These are phyloP conservation scores for Calephelis virginiensis DNA, from an alignment of 1,140 invertebrate genomes.

Conservation along the genomic window DNA sequence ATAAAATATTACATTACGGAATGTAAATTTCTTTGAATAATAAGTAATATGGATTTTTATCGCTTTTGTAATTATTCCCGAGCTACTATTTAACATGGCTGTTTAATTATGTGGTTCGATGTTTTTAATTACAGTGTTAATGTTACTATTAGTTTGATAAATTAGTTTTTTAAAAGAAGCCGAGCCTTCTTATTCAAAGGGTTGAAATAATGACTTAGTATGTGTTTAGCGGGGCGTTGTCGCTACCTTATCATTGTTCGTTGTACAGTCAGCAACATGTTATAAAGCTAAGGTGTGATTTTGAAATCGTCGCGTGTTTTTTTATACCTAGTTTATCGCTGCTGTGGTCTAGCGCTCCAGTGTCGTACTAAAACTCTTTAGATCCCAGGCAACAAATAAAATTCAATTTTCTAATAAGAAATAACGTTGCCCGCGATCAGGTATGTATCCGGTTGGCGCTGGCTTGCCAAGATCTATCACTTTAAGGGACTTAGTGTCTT, in stretches of 20 bases:
- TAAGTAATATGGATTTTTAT: conserved; percentile 22
- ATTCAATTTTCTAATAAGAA: no score
- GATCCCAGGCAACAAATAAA: no score
- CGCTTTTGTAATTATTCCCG: conserved; percentile 11
- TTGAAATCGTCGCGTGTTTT: no score
- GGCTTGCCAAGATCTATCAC: no score
- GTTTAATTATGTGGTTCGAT: conserved; percentile 16
- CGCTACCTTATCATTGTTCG: conserved; percentile 3
- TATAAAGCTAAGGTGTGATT: no score
- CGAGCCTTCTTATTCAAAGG: conserved; percentile 7
- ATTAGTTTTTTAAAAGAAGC: conserved; percentile 15
- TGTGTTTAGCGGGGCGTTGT: conserved; percentile 14
- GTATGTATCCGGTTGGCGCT: no score
- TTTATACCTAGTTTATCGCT: no score
- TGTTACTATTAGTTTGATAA: conserved; percentile 18
- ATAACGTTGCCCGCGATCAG: no score
- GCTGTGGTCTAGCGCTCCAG: no score
- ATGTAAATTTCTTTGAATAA: conserved; percentile 17
- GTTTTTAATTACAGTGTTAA: conserved; percentile 17
- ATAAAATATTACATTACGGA: conserved; percentile 11
- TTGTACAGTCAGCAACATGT: no score
- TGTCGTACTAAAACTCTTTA: no score
- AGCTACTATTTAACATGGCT: conserved; percentile 15
- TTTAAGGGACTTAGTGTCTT: no score
- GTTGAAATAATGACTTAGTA: conserved; percentile 16